Evolutionary conservation across 2,113 vertebrate genomes (phyloP), one percentile per base, ranked within the genome.

Genomic region (Etia nguti): DNA sequence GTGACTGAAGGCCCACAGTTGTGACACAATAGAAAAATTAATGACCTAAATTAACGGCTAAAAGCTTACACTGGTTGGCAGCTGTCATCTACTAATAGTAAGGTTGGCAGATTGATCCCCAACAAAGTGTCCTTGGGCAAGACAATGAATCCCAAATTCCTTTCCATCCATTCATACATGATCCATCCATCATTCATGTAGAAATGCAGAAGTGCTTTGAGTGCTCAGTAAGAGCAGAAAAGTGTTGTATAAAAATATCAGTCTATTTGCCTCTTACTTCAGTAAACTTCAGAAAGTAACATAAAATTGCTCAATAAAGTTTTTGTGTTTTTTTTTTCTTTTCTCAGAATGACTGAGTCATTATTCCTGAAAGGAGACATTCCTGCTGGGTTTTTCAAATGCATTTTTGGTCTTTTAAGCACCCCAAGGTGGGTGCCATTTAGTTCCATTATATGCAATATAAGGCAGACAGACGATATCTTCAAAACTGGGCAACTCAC

Each of bases 291-390:
- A 52, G 6, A 77, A 52, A 77, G 10, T 0, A 77, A 77, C 10
- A 52, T n/a, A 20, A 52, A 77, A 34, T 50, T 50, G 26, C 43
- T 31, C 43, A 34, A 52, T 31, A 9, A 73, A 26, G 16, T 77
- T 13, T 0, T 50, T 50, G 4, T 38, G 9, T 4, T 0, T 0
- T 0, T 48, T 24, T 10, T 65, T 36, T 5, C 60, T 38, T 38
- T 65, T n/a, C 18, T 65, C 1, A 0, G 15, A 31, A 26, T 75
- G 24, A 20, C 16, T 8, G 24, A 31, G 43, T 1, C 46, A 77
- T 50, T 77, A 50, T 52, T 52, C 41, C 24, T 52, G 46, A 77
- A 31, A n/a, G 15, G 5, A 31, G 26, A 77, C 10, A 34, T 52
- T 77, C 73, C 18, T 31, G 4, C 18, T 50, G 1, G 52, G 46